phyloP scores from a whole-genome alignment of 2,797 vertebrate species.

The Mionectes olivaceus region DNA sequence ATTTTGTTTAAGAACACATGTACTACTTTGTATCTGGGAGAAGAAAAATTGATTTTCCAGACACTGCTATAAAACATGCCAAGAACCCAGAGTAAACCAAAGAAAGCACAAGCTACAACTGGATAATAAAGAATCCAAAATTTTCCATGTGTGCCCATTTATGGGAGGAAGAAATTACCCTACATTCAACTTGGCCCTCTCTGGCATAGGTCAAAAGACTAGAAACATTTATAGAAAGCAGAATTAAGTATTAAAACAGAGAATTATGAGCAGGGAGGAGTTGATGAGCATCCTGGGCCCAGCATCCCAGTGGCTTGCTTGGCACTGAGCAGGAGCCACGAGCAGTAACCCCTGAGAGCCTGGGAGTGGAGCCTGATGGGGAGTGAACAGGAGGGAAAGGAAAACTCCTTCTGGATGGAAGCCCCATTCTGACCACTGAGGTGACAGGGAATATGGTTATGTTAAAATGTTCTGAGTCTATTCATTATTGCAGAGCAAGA shows the following conservation, averaged over 20 bases:
- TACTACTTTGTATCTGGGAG: conserved; percentile 24
- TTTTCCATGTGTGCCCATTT: neutral
- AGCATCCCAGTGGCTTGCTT: neutral
- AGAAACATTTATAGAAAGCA: neutral
- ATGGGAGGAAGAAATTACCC: neutral
- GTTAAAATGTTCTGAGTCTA: neutral
- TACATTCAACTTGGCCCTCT: neutral
- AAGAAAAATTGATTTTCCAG: conserved; percentile 72
- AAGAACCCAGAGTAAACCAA: conserved; percentile 17
- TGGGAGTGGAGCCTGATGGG: neutral
- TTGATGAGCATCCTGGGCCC: neutral
- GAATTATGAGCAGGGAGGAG: neutral
- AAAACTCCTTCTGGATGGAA: neutral
- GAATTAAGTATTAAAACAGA: neutral
- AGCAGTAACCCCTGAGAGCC: neutral
- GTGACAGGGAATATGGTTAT: neutral
- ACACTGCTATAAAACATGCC: conserved; percentile 47
- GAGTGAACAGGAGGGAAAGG: neutral
- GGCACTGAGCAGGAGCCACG: neutral
- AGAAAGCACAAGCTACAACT: neutral
- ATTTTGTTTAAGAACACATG: conserved; percentile 65
- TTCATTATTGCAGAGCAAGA: neutral
- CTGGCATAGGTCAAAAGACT: conserved; percentile 16
- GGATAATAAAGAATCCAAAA: neutral
- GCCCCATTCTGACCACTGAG: neutral